Base-by-base conservation (phyloP, 92 coral and sea anemone species). In the Muricea muricata region DNA sequence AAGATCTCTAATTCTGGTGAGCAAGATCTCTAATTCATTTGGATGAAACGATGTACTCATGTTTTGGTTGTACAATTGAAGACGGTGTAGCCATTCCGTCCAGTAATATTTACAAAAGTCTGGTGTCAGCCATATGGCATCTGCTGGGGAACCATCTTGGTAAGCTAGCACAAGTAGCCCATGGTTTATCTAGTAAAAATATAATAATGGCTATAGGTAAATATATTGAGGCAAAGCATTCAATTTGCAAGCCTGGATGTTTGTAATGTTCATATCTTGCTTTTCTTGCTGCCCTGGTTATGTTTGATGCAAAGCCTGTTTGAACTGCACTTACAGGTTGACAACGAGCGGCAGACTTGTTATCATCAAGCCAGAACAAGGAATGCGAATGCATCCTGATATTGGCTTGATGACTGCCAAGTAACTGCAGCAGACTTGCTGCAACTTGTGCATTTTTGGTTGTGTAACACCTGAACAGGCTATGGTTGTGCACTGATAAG, bases 81-180 rank as follows among this genome's bases (percentile, higher is more conserved):
- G 90, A 75, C 99, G 85, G 6, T 47, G 83, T 25, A 92, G 80
- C 99, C 99, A 96, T 72, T 90, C 89, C 5, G 61, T 60, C 99
- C 99, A 96, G 77, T 91, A 96, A 13, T 87, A 74, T 63, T 89
- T 86, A 40, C 94, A 96, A 18, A 78, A 65, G 55, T 93, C 94
- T 75, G 37, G 82, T 31, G 90, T 30, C 88, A 96, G 81, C 58
- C 91, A 70, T 28, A 89, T 94, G 13, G 93, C 86, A 41, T 96
- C 97, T 26, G 97, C 99, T 0, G 93, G 93, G 58, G 88, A 87
- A 4, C 99, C 99, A 81, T 93, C 93, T 37, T 84, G 91, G 70
- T 96, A 96, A 12, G 93, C 99, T 63, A 96, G 89, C 18, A 96
- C 92, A 61, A 96, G 81, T 9, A 93, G 88, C 18, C 96, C 93